Evolutionary conservation across 2,888 invertebrate genomes (phyloP).

Genomic region (Eudasyphora cyanicolor): DNA sequence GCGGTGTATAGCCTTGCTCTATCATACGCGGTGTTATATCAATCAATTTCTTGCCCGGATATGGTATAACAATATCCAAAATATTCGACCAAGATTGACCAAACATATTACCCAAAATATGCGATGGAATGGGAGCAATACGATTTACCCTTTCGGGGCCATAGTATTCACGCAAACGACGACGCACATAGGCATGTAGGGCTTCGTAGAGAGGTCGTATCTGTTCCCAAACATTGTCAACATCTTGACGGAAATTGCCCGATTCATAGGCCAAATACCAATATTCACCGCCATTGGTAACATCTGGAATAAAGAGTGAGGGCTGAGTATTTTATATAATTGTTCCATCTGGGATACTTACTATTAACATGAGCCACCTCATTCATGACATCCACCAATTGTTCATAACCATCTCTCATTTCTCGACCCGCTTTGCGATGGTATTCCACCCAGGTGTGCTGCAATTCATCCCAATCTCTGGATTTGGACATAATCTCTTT

Average conservation of each 20-base stretch:
- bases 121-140: slow-evolving; percentile 91
- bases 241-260: slow-evolving; percentile 86
- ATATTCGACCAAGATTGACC: slow-evolving; percentile 93
- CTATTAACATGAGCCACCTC: slow-evolving; percentile 90
- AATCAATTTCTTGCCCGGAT: slow-evolving; percentile 90
- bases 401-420: slow-evolving; percentile 89
- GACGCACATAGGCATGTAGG: slow-evolving; percentile 93
- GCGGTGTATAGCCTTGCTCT: slow-evolving; percentile 91
- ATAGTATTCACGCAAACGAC: slow-evolving; percentile 90
- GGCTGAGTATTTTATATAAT: too few relatives aligned
- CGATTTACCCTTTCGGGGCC: slow-evolving; percentile 90
- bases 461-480: slow-evolving; percentile 93
- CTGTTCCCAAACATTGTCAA: slow-evolving; percentile 91
- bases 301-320: slow-evolving; percentile 83
- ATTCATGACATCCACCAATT: slow-evolving; percentile 89
- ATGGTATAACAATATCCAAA: slow-evolving; percentile 90
- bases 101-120: slow-evolving; percentile 95
- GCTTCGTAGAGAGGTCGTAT: slow-evolving; percentile 92
- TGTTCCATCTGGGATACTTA: slow-evolving; percentile 80
- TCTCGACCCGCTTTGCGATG: slow-evolving; percentile 90
- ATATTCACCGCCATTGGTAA: slow-evolving; percentile 91
- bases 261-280: slow-evolving; percentile 95
- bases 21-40: slow-evolving; percentile 92
- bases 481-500: slow-evolving; percentile 89
- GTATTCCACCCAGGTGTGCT: slow-evolving; percentile 95